Conservation (phyloP, 1,140 invertebrate species). For the Vanessa atalanta region DNA sequence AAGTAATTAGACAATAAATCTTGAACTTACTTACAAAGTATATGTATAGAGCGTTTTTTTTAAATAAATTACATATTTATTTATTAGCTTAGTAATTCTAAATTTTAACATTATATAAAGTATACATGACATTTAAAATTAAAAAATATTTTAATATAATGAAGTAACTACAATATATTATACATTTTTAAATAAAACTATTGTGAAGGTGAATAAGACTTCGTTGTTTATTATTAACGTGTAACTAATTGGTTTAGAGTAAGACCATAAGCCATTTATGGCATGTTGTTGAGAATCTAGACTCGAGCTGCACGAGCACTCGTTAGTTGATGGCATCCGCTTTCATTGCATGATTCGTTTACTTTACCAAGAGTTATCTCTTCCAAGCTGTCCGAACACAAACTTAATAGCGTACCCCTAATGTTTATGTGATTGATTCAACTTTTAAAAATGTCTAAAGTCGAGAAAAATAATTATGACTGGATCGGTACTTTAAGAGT, state of each 20-base stretch:
- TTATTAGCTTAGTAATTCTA: too few relatives aligned
- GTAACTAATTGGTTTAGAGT: slow-evolving; percentile 55
- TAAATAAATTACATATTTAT: too few relatives aligned
- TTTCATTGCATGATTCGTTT: slow-evolving; percentile 44
- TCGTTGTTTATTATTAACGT: slow-evolving; percentile 44
- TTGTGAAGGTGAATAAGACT: background rate
- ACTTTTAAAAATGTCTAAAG: too few relatives aligned
- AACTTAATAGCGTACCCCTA: background rate
- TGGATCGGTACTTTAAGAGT: background rate
- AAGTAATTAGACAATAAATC: too few relatives aligned
- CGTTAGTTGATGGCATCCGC: slow-evolving; percentile 35
- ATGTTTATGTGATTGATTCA: background rate
- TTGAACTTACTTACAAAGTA: too few relatives aligned
- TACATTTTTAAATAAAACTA: background rate
- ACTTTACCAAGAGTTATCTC: slow-evolving; percentile 25
- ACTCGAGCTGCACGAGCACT: slow-evolving; percentile 37
- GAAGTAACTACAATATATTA: too few relatives aligned
- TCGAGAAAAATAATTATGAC: background rate
- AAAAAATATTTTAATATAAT: too few relatives aligned
- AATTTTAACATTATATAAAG: too few relatives aligned
- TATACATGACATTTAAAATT: too few relatives aligned
- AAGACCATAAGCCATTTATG: slow-evolving; percentile 52
- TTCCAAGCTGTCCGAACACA: background rate
- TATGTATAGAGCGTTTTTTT: too few relatives aligned
- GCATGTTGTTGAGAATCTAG: slow-evolving; percentile 55